These are phyloP conservation scores for Nixonia krombeini DNA, from an alignment of 1,140 invertebrate species.

Conservation along the genomic window DNA sequence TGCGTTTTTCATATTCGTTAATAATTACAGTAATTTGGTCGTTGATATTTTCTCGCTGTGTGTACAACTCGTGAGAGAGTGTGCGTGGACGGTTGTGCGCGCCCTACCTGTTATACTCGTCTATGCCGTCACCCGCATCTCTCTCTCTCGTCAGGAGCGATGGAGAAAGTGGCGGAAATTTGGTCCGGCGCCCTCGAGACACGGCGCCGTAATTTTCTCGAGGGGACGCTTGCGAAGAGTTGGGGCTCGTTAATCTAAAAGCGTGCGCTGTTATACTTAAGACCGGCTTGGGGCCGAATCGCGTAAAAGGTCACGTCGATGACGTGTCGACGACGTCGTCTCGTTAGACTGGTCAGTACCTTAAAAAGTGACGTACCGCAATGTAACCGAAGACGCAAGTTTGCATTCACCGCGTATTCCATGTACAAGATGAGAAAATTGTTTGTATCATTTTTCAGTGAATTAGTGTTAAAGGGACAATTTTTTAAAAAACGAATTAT, in stretches of 20 bases:
- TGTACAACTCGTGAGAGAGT: not conserved
- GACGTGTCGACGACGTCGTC: constrained; percentile 36
- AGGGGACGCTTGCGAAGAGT: constrained; percentile 32
- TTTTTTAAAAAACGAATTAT: no score
- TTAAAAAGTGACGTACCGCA: not conserved
- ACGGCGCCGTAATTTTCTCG: constrained; percentile 33
- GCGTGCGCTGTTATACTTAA: constrained; percentile 43
- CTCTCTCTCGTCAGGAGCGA: constrained; percentile 14
- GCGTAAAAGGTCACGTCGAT: constrained; percentile 39
- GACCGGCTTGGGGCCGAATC: constrained; percentile 26
- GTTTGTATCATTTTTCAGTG: not conserved
- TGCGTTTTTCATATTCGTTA: not conserved
- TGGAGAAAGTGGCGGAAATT: constrained; percentile 39
- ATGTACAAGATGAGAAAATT: no score
- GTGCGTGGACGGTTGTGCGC: no score
- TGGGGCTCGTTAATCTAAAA: constrained; percentile 40
- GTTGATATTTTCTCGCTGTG: not conserved
- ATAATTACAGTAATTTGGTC: not conserved
- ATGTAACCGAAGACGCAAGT: not conserved
- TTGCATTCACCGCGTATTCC: not conserved
- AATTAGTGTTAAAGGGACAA: no score
- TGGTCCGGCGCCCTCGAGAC: constrained; percentile 32
- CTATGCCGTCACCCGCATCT: not conserved
- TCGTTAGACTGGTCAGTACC: constrained; percentile 22
- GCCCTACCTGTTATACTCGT: no score